phyloP scores from a whole-genome alignment of 1,140 invertebrate genomes.

The Sitophilus oryzae region DNA sequence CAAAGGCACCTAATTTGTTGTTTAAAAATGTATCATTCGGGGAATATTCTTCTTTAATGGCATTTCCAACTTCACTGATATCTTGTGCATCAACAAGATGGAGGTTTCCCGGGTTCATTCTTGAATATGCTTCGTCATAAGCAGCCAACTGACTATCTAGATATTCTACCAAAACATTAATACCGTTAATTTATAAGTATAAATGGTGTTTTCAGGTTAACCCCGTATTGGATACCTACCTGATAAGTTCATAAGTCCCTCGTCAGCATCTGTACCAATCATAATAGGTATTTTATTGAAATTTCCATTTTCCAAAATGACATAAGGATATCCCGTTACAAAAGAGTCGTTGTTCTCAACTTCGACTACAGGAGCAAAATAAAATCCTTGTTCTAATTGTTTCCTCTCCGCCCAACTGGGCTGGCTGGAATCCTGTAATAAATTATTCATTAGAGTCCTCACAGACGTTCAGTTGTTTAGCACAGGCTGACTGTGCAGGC shows the following conservation, averaged over 20 bases:
- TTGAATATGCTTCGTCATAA: background rate
- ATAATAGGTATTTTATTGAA: constrained; percentile 26
- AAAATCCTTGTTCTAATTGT: constrained; percentile 18
- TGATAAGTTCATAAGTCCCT: constrained; percentile 15
- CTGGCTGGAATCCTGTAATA: constrained; percentile 8
- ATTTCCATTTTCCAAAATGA: constrained; percentile 18
- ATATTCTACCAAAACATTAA: constrained; percentile 1
- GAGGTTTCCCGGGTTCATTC: constrained; percentile 9
- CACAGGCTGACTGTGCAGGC: too few relatives aligned
- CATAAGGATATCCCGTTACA: constrained; percentile 23
- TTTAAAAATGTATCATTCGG: constrained; percentile 10
- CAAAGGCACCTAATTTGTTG: constrained; percentile 13
- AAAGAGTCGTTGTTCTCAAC: constrained; percentile 21
- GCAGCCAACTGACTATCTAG: constrained; percentile 2
- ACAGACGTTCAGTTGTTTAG: too few relatives aligned
- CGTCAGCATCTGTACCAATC: constrained; percentile 31
- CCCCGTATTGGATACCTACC: too few relatives aligned
- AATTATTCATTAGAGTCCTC: background rate
- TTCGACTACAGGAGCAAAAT: constrained; percentile 25
- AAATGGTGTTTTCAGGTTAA: too few relatives aligned
- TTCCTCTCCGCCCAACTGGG: background rate
- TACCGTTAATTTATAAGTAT: background rate
- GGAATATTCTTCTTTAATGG: constrained; percentile 19
- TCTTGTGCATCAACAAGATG: background rate
- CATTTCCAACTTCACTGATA: constrained; percentile 7